Evolutionary conservation across 2,888 invertebrate species (phyloP).

Genomic region (Netelia fuscicornis): DNA sequence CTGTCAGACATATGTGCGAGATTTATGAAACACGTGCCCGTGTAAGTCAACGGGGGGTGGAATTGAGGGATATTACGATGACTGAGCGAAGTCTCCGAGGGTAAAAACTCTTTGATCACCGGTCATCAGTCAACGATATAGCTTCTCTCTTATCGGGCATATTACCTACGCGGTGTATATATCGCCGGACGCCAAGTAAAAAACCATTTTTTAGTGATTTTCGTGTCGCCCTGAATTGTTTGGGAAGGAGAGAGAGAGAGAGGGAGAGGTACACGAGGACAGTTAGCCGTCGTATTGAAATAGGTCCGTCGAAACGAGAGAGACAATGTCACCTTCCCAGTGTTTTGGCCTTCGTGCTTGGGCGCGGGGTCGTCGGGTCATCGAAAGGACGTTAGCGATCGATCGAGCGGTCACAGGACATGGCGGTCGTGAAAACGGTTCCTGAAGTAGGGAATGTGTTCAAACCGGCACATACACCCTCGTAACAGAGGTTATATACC

Average conservation of each 20-base stretch:
- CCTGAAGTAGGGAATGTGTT: slow-evolving; percentile 22
- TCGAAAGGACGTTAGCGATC: slow-evolving; percentile 56
- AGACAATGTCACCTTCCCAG: slow-evolving; percentile 7
- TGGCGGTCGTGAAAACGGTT: not conserved
- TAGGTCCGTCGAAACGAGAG: not conserved
- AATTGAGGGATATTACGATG: slow-evolving; percentile 52
- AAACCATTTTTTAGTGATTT: slow-evolving; percentile 19
- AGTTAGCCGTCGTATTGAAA: not conserved
- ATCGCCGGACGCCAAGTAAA: not conserved
- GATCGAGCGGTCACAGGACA: slow-evolving; percentile 51
- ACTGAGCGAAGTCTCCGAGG: slow-evolving; percentile 28
- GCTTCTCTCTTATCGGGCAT: slow-evolving; percentile 17
- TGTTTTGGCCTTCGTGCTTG: slow-evolving; percentile 37
- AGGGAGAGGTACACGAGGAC: slow-evolving; percentile 18
- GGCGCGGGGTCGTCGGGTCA: slow-evolving; percentile 55
- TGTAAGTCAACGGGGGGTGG: slow-evolving; percentile 11
- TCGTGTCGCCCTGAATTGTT: not conserved
- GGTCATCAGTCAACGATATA: slow-evolving; percentile 23
- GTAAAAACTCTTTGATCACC: slow-evolving; percentile 25
- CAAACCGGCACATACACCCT: slow-evolving; percentile 6
- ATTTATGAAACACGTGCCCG: slow-evolving; percentile 42
- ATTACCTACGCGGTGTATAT: not conserved
- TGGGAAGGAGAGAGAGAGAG: slow-evolving; percentile 24
- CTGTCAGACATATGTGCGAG: slow-evolving; percentile 19
- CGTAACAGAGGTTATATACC: slow-evolving; percentile 48